Evolutionary conservation across 2,797 vertebrate genomes (phyloP).

Genomic region (Urosaurus nigricauda): DNA sequence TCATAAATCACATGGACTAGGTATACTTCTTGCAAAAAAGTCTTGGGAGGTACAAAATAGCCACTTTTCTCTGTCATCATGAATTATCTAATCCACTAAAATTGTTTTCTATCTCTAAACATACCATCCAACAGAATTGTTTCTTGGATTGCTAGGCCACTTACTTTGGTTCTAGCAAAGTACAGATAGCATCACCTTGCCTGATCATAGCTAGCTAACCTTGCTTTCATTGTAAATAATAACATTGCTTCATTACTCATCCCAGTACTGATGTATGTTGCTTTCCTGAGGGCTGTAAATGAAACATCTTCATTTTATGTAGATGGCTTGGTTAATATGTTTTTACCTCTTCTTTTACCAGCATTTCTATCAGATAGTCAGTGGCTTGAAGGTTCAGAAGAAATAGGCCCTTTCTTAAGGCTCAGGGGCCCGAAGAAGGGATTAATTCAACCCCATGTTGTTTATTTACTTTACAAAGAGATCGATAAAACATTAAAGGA

Average conservation of each 20-base stretch:
- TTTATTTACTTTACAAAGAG: slow-evolving; percentile 52
- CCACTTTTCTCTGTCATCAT: too few species aligned
- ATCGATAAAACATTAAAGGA: slow-evolving; percentile 47
- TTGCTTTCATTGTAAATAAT: not conserved
- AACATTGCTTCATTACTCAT: too few species aligned
- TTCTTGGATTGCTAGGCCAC: not conserved
- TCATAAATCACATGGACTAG: too few species aligned
- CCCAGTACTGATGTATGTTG: not conserved
- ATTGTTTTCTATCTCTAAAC: too few species aligned
- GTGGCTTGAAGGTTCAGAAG: not conserved
- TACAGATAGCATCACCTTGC: not conserved
- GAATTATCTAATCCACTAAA: too few species aligned
- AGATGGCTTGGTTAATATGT: not conserved
- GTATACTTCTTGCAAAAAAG: too few species aligned
- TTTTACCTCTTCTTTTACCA: not conserved
- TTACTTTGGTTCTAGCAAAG: not conserved
- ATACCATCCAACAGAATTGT: too few species aligned
- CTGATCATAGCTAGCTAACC: not conserved
- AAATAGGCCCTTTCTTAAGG: not conserved
- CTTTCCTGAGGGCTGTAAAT: not conserved
- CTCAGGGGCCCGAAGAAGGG: rapidly evolving
- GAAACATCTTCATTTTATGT: rapidly evolving
- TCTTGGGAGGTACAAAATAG: too few species aligned
- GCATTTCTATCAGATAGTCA: rapidly evolving
- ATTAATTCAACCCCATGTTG: not conserved